phyloP scores from a whole-genome alignment of 23 tunicate species.

The Oikopleura dioica region DNA sequence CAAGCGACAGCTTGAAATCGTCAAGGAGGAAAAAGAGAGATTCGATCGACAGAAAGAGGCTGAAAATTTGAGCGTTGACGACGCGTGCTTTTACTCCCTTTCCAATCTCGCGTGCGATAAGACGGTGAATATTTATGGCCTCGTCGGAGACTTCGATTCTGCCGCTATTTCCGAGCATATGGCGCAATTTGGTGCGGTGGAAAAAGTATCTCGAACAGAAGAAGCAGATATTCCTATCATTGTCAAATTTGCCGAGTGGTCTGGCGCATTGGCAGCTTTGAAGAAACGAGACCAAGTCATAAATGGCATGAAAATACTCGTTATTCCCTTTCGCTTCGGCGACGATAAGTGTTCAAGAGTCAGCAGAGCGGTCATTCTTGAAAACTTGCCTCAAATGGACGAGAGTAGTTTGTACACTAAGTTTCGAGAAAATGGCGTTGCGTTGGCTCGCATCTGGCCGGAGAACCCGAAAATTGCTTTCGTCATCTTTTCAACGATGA shows the following conservation, averaged over 20 bases:
- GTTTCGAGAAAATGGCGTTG: not conserved
- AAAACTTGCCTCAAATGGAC: not conserved
- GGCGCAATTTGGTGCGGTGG: not conserved
- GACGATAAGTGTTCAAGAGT: not conserved
- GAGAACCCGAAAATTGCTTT: not conserved
- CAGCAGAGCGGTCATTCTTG: not conserved
- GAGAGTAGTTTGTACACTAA: not conserved
- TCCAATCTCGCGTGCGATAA: too few species aligned
- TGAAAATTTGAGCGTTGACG: too few species aligned
- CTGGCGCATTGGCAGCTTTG: not conserved
- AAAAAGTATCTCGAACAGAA: not conserved
- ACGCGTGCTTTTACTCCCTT: too few species aligned
- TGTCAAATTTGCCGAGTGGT: not conserved
- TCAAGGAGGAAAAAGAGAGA: not conserved
- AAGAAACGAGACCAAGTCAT: not conserved
- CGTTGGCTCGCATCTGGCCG: not conserved
- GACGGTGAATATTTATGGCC: not conserved
- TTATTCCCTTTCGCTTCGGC: not conserved
- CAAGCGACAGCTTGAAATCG: not conserved
- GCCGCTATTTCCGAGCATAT: not conserved
- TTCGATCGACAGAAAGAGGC: too few species aligned
- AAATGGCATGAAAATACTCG: not conserved
- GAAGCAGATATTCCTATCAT: not conserved
- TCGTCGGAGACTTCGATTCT: not conserved
- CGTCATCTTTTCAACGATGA: not conserved